Evolutionary conservation across 2,888 invertebrate species (phyloP), one percentile per base, ranked within the genome.

Genomic region (Halictus quadricinctus): DNA sequence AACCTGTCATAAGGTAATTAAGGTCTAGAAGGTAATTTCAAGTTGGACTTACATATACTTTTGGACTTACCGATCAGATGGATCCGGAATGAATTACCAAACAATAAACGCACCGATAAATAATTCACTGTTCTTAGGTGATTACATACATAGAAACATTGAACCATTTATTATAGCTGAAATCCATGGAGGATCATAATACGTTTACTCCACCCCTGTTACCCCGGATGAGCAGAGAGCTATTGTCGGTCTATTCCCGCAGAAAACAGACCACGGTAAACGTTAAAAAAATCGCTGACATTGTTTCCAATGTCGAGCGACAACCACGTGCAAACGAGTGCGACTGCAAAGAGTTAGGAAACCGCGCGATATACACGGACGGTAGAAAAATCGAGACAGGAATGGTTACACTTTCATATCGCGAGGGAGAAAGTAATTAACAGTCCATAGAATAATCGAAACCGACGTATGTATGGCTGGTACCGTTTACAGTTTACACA

Each of bases 351-450:
- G 21, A 41, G 41, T 64, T 46, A 21, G 29, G 46, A 46, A 66
- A 76, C 43, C 64, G 15, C 69, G 43, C 54, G 12, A 12, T 15
- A 12, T 15, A 18, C 25, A 36, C 60, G 43, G 25, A 43, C 6
- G 8, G 3, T 12, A 10, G 25, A 54, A 69, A 54, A 75, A 29
- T 54, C 21, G 21, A 2, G 13, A 41, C 25, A 18, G 50, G 50
- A 80, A 69, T 54, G 74, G 69, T 58, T 58, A n/a, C 36, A 72
- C 66, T 79, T 76, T 72, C 84, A 21, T 58, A 72, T 46, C 72
- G 66, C 75, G 75, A 66, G 8, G 12, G 78, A 72, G 69, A 81
- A 77, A 84, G 75, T 76, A 82, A 82, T 75, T 79, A 78, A 84
- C 36, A 72, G 50, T 41, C 48, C 48, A 72, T 69, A 18, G 70